Conservation (phyloP, 2,888 invertebrate genomes). For the Plebejus argus region DNA sequence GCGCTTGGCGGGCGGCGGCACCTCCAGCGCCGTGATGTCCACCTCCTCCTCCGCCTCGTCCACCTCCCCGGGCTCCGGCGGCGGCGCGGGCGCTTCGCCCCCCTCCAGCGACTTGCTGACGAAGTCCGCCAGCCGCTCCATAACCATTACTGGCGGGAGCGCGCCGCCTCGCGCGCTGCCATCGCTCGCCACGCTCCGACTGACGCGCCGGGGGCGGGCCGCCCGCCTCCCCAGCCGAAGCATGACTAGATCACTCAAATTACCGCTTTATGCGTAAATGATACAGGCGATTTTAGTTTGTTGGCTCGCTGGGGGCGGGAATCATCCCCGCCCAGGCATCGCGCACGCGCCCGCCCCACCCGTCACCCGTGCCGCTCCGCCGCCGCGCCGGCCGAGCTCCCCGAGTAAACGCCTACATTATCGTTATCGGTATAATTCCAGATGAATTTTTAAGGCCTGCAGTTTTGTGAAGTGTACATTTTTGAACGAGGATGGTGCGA, state of each 20-base stretch:
- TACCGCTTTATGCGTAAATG: slow-evolving; percentile 37
- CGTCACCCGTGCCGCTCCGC: slow-evolving; percentile 48
- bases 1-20: slow-evolving; percentile 65
- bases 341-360: slow-evolving; percentile 67
- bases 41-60: slow-evolving; percentile 70
- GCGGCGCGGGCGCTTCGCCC: slow-evolving; percentile 74
- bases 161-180: slow-evolving; percentile 68
- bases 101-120: slow-evolving; percentile 93
- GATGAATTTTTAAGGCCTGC: slow-evolving; percentile 73
- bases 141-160: slow-evolving; percentile 79
- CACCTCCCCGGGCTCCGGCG: slow-evolving; percentile 72
- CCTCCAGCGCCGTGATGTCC: slow-evolving; percentile 74
- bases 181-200: slow-evolving; percentile 65
- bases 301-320: slow-evolving; percentile 54
- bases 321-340: slow-evolving; percentile 61
- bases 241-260: slow-evolving; percentile 39
- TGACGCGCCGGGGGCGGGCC: slow-evolving; percentile 58
- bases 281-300: slow-evolving; percentile 45
- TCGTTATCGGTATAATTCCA: slow-evolving; percentile 62
- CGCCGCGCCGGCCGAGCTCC: slow-evolving; percentile 49
- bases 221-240: slow-evolving; percentile 60
- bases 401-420: slow-evolving; percentile 76
- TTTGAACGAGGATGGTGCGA: slow-evolving; percentile 4
- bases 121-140: slow-evolving; percentile 95
- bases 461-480: slow-evolving; percentile 52